Evolutionary conservation across 2,888 invertebrate genomes (phyloP).

Genomic region (Aphrophora alni): DNA sequence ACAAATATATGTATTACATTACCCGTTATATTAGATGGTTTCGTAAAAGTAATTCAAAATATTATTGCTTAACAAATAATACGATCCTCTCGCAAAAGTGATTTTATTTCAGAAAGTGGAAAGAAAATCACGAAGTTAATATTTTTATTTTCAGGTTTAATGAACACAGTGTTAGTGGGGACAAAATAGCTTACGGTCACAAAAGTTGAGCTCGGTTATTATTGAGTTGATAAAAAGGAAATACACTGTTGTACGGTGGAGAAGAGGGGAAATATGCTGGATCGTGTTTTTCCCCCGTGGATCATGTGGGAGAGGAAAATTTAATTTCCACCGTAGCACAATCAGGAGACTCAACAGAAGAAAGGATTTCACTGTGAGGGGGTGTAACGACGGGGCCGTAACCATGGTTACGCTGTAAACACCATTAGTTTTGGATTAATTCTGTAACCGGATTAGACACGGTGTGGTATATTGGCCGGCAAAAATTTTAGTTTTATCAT

Average conservation of each 20-base stretch:
- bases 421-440: conserved; percentile 1
- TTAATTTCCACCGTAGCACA: neutral
- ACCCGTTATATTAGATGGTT: no score
- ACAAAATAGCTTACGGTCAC: neutral
- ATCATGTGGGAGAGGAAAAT: neutral
- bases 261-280: neutral
- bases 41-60: no score
- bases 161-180: neutral
- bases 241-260: neutral
- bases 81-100: neutral
- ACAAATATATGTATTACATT: no score
- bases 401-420: conserved; percentile 2
- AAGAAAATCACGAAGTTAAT: neutral
- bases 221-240: neutral
- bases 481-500: no score
- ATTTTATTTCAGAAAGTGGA: neutral
- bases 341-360: neutral
- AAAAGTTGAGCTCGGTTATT: neutral
- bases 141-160: neutral
- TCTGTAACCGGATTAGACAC: neutral
- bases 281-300: conserved; percentile 1
- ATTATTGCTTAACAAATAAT: no score
- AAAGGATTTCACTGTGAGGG: neutral
- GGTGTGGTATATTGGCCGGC: no score
- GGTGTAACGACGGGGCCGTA: neutral